Base-by-base conservation (phyloP, 2,888 invertebrate species). In the Dastarcus helophoroides region DNA sequence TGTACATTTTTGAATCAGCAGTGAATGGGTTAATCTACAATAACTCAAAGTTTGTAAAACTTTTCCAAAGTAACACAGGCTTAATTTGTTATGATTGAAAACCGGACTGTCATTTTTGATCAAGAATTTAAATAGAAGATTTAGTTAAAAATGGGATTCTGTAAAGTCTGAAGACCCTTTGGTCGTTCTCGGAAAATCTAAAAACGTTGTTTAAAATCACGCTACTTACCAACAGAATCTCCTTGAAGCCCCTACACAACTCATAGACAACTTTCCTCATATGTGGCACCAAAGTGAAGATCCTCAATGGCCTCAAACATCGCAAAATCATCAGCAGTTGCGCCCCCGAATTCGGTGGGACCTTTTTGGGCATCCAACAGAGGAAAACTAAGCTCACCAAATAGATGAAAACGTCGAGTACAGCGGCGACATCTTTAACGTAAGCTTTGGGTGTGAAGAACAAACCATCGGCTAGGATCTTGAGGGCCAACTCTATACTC, bases 241-340 rank as follows among this genome's bases (percentile, higher is more conserved):
- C 98, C 63, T 97, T 97, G 66, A 98, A 98, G 14, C 98, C 98
- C 43, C 94, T 73, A 53, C 94, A 95, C 32, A 99, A 69, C 56
- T 99, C 98, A 60, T 93, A 95, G 31, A 99, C 98, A 11, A 99
- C 97, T 65, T 95, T 91, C 42, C 97, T 74, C 91, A 99, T 98
- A 60, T 98, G 98, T 29, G 98, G 98, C 15, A 99, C 95, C 31
- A 97, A 69, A 14, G 94, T 94, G 63, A 98, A 98, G 47, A 99
- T 98, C 31, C 98, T 65, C 36, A 99, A 66, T 2, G 98, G 98
- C 6, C 98, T 73, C 42, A 98, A 80, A 62, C 97, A 97, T 31
- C 98, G 78, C 43, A 97, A 67, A 40, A 99, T 91, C 89, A 98
- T 91, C 29, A 99, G 64, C 36, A 94, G 69, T 62, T 98, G 97